Evolutionary conservation across 2,888 invertebrate genomes (phyloP).

Genomic region (Macropis europaea): DNA sequence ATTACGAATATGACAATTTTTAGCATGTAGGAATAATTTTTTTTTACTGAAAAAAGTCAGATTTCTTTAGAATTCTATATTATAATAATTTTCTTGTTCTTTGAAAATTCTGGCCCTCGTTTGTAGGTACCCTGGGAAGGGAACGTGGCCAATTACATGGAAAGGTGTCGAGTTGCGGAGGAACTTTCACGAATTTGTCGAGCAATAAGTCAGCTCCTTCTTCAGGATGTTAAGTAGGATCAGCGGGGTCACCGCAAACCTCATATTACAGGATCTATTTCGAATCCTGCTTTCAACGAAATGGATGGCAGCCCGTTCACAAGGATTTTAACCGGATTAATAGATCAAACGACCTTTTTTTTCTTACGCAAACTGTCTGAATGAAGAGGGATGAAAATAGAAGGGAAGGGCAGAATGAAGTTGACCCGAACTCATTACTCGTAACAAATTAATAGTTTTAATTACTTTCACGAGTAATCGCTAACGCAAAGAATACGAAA

Average conservation of each 20-base stretch:
- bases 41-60: no score
- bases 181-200: constrained; percentile 58
- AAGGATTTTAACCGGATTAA: constrained; percentile 60
- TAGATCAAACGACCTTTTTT: constrained; percentile 43
- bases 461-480: no score
- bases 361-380: constrained; percentile 8
- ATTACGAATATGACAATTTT: no score
- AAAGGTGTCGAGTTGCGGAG: constrained; percentile 55
- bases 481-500: no score
- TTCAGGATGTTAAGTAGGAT: constrained; percentile 53
- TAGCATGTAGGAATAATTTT: no score
- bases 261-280: constrained; percentile 68
- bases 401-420: background rate
- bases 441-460: no score
- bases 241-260: constrained; percentile 55
- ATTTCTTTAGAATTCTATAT: background rate
- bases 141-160: constrained; percentile 35
- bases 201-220: constrained; percentile 59
- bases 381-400: background rate
- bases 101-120: background rate
- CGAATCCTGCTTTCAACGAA: constrained; percentile 63
- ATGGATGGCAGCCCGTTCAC: constrained; percentile 51
- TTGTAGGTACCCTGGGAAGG: constrained; percentile 3
- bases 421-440: no score
- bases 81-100: background rate